phyloP scores from a whole-genome alignment of 2,888 invertebrate species.

The Alloscopus bannaensis region DNA sequence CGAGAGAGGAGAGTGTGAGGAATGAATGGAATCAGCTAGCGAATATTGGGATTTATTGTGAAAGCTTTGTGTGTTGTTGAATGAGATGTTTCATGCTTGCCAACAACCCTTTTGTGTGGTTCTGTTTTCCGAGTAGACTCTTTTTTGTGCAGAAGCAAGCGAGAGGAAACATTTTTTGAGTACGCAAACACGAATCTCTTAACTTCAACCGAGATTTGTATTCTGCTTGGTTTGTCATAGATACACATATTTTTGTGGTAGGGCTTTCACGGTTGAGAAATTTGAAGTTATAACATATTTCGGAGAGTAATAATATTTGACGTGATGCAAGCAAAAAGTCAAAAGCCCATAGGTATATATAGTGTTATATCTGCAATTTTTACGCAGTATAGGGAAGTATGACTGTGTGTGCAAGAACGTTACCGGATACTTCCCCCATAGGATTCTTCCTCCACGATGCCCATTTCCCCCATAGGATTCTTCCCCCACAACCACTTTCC shows the following conservation, averaged over 20 bases:
- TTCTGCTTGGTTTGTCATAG: too few species aligned
- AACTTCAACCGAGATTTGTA: background rate
- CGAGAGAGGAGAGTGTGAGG: background rate
- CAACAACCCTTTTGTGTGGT: slow-evolving; percentile 9
- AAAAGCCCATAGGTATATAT: too few species aligned
- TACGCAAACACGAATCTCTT: too few species aligned
- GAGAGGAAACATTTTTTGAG: too few species aligned
- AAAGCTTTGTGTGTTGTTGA: slow-evolving; percentile 22
- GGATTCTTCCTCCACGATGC: too few species aligned
- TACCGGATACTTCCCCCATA: too few species aligned
- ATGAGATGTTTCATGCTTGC: slow-evolving; percentile 10
- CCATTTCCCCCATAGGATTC: too few species aligned
- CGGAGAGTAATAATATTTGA: slow-evolving; percentile 9
- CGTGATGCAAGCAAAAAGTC: background rate
- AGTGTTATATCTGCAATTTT: too few species aligned
- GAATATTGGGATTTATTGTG: slow-evolving; percentile 19
- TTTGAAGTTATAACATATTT: slow-evolving; percentile 11
- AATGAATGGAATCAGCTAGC: slow-evolving; percentile 1
- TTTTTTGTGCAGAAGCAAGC: too few species aligned
- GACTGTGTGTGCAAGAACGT: too few species aligned
- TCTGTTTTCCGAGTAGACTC: background rate
- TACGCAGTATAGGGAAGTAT: too few species aligned
- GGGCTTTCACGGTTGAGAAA: background rate
- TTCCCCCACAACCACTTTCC: too few species aligned
- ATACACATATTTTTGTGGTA: background rate